Conservation (phyloP, 2,113 vertebrate species). For the Echinops telfairi region DNA sequence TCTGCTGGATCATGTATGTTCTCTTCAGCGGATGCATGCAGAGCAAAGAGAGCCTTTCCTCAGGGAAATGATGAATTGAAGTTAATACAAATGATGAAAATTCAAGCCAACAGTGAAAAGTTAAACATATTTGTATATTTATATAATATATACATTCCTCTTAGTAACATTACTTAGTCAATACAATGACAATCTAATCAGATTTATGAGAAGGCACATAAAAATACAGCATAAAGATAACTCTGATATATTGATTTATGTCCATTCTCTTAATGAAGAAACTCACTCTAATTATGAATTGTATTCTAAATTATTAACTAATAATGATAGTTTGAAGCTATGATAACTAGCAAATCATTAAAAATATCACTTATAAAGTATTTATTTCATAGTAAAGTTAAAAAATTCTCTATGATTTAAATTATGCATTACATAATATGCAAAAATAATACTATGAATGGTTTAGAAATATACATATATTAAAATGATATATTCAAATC, state of each 20-base stretch:
- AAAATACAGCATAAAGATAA: not conserved
- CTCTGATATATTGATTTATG: slow-evolving; percentile 19
- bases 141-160: not conserved
- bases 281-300: not conserved
- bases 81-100: not conserved
- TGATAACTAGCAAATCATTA: not conserved
- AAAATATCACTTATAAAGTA: not conserved
- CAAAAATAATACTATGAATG: not conserved
- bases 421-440: not conserved
- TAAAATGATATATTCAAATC: not conserved
- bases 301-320: not conserved
- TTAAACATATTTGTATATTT: not conserved
- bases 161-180: not conserved
- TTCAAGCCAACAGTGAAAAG: not conserved
- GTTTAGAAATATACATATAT: not conserved
- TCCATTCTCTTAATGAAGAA: not conserved
- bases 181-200: not conserved
- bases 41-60: too few species aligned
- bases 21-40: not conserved
- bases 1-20: not conserved
- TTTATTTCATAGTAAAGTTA: not conserved
- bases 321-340: not conserved
- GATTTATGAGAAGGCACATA: not conserved
- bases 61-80: not conserved
- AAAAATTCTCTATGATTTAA: not conserved